Percentiles rank a stretch among this genome's conserved stretches.
phyloP scores from a whole-genome alignment of 2,888 invertebrate genomes.

The Erannis defoliaria region DNA sequence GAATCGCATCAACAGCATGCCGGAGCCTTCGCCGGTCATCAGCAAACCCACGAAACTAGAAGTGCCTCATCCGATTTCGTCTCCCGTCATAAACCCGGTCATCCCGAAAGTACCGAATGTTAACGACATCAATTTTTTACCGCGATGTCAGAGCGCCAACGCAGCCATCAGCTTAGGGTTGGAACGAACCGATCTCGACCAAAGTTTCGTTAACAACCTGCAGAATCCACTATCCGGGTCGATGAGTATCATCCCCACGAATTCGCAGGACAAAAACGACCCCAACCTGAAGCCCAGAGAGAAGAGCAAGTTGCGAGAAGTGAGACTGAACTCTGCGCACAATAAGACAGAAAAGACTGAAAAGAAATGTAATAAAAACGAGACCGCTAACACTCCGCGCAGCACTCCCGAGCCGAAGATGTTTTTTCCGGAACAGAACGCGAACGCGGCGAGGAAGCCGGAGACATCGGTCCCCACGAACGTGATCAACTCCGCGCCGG shows the following conservation, averaged over 20 bases:
- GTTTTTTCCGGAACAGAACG: conserved; percentile 79
- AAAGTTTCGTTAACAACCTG: conserved; percentile 65
- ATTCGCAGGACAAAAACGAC: conserved; percentile 71
- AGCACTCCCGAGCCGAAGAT: conserved; percentile 79
- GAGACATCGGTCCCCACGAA: conserved; percentile 81
- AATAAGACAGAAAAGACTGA: conserved; percentile 80
- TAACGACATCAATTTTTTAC: conserved; percentile 76
- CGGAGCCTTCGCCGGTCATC: conserved; percentile 68
- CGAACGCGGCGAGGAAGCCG: conserved; percentile 70
- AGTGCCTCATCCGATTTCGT: conserved; percentile 82
- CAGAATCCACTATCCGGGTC: conserved; percentile 70
- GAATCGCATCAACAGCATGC: conserved; percentile 64
- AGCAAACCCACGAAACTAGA: conserved; percentile 76
- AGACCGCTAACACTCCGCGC: conserved; percentile 70
- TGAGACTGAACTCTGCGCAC: conserved; percentile 81
- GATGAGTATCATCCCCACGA: conserved; percentile 68
- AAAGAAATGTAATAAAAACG: conserved; percentile 69
- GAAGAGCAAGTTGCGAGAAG: conserved; percentile 80
- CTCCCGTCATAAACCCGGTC: conserved; percentile 79
- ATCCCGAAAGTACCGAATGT: conserved; percentile 80
- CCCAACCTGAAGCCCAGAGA: conserved; percentile 74
- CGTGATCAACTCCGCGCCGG: conserved; percentile 75
- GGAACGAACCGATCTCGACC: conserved; percentile 73
- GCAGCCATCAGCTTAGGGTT: conserved; percentile 75
- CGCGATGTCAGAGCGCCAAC: conserved; percentile 80